Evolutionary conservation across 2,797 vertebrate species (phyloP).

Genomic region (Myotis findleyi): DNA sequence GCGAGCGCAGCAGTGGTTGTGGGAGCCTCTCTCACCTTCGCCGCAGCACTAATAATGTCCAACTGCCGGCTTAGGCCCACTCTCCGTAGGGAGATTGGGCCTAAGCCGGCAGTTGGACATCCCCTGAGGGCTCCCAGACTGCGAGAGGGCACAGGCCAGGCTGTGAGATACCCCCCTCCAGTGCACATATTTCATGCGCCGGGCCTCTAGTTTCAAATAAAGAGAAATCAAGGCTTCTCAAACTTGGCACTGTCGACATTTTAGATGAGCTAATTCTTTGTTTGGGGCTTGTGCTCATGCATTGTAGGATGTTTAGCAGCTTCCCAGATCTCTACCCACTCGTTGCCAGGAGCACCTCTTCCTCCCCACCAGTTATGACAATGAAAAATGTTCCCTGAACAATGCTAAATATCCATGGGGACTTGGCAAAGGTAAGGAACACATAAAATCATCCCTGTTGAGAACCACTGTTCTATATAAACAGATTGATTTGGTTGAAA

Average conservation of each 20-base stretch:
- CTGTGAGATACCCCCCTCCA: no score
- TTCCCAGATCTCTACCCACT: not conserved
- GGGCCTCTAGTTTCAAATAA: not conserved
- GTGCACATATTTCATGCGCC: no score
- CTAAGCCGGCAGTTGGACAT: no score
- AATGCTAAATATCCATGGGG: not conserved
- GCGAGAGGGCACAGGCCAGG: no score
- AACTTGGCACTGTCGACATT: not conserved
- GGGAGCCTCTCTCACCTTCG: no score
- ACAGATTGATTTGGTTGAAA: not conserved
- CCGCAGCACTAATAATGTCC: no score
- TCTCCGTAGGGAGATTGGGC: no score
- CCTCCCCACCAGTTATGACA: not conserved
- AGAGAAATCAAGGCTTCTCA: conserved; percentile 8
- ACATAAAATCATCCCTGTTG: not conserved
- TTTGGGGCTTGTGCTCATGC: not conserved
- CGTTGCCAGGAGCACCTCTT: not conserved
- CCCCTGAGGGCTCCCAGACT: no score
- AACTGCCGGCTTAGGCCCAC: no score
- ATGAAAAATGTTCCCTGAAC: not conserved
- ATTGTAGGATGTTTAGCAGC: not conserved
- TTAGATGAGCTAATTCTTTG: not conserved
- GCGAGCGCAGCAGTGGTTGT: no score
- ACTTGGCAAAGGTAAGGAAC: not conserved
- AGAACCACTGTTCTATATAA: not conserved